Evolutionary conservation across 2,888 invertebrate genomes (phyloP), one percentile per base, ranked within the genome.

Genomic region (Hypolimnas misippus): DNA sequence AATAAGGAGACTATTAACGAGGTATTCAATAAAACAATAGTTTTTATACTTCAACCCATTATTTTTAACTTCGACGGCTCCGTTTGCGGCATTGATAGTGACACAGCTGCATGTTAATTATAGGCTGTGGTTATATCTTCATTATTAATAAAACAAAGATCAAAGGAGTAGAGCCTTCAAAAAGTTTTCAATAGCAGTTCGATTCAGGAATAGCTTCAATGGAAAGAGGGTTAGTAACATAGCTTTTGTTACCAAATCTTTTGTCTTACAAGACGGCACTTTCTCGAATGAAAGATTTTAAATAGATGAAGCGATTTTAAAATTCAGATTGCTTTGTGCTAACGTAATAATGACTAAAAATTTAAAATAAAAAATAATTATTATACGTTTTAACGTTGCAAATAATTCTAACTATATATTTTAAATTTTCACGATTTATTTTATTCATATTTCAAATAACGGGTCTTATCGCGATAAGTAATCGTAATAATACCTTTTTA

Each of bases 101-200:
- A 44, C 12, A 10, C 5, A 10, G 17, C n/a, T 21, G n/a, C 3
- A 10, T 21, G 10, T n/a, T 21, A n/a, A 46, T 46, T 46, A 46
- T 46, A 21, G 29, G 29, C 29, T 33, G 12, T 50, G 53, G 42
- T 33, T 57, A 63, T 63, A 66, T 66, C 59, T 59, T 44, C 62
- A 64, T 67, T 59, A 67, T 53, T 58, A 69, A 56, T 65, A 57
- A 65, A 59, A 63, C 59, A 54, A 52, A 62, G 62, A 65, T 67
- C 67, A 69, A 69, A 69, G 65, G 61, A 50, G 52, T 44, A n/a
- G 42, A 21, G 57, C 60, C 67, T 69, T 67, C n/a, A 62, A 67
- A 66, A 67, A 69, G 63, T 67, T 65, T 59, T 65, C 63, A 62
- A 65, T 62, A 67, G 63, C 65, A 60, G 60, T 63, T 58, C 66